Evolutionary conservation across 2,888 invertebrate genomes (phyloP), one percentile per base, ranked within the genome.

Genomic region (Oxycera nigricornis): DNA sequence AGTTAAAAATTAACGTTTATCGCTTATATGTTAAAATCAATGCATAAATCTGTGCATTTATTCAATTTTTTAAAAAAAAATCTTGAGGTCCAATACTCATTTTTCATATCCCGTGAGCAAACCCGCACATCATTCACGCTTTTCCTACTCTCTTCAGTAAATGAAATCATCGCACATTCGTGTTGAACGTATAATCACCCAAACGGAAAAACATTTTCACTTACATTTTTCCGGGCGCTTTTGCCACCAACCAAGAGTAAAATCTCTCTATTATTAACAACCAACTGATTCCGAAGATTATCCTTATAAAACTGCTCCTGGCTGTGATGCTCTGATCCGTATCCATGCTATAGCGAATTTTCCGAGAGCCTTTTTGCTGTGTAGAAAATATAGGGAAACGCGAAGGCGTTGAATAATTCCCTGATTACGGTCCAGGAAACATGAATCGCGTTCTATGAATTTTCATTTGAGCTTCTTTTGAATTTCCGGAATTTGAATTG

Each of bases 221-320:
- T 55, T 55, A 24, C 55, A 55, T 9, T 55, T 55, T 55, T 55
- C 55, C 20, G 22, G 20, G 20, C 9, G 55, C 55, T 55, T 46
- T 46, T 46, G 46, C n/a, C 46, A 24, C 24, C 55, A 24, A 55
- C 22, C 46, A 11, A 55, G 55, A 9, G 6, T 55, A 17, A 20
- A 55, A 55, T 55, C 55, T 55, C 24, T 55, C 24, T 55, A 55
- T 55, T 55, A 55, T 55, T 55, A 55, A 55, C 55, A 55, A 55
- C 55, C 55, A 55, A 55, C 55, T 55, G 55, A 55, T 55, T 55
- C 55, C 20, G 24, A 24, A 46, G 24, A 55, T 55, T 55, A 55
- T 55, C 55, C 55, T 55, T 46, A 46, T 46, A 17, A 17, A 46
- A 46, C 39, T 39, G 39, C 39, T 9, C 9, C 7, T 39, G 39